Percentiles rank a stretch among this genome's conserved stretches.
Conservation (phyloP, 1,140 invertebrate genomes). For the Drosophila orena region DNA sequence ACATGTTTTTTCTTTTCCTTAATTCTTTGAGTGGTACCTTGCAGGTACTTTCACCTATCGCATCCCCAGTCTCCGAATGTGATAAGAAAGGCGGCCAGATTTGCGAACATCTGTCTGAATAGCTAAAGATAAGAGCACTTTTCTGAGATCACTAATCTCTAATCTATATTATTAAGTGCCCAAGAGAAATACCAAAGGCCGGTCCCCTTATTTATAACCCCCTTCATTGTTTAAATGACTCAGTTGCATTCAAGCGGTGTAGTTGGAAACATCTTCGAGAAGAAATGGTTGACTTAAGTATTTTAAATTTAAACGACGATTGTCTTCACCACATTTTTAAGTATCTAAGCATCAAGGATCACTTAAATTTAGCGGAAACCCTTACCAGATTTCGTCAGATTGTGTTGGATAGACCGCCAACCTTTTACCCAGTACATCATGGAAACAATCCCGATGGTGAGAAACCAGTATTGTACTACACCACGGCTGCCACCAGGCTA, state of each 20-base stretch:
- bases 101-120: not conserved
- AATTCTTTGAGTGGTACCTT: not conserved
- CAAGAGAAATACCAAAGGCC: not conserved
- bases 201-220: not conserved
- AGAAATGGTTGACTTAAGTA: not conserved
- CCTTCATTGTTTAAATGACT: not conserved
- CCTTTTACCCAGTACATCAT: constrained; percentile 18
- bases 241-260: not conserved
- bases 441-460: not conserved
- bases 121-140: not conserved
- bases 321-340: constrained; percentile 18
- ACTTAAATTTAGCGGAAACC: constrained; percentile 2
- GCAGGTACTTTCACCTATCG: not conserved
- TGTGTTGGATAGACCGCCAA: not conserved
- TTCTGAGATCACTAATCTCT: not conserved
- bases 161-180: not conserved
- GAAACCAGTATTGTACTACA: constrained; percentile 19
- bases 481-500: not conserved
- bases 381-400: constrained; percentile 2
- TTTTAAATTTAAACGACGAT: constrained; percentile 27
- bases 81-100: not conserved
- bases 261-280: not conserved
- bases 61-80: not conserved
- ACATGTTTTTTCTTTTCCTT: not conserved
- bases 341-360: constrained; percentile 21